Conservation (phyloP, 2,113 vertebrate species). For the Triplophysa tibetana region DNA sequence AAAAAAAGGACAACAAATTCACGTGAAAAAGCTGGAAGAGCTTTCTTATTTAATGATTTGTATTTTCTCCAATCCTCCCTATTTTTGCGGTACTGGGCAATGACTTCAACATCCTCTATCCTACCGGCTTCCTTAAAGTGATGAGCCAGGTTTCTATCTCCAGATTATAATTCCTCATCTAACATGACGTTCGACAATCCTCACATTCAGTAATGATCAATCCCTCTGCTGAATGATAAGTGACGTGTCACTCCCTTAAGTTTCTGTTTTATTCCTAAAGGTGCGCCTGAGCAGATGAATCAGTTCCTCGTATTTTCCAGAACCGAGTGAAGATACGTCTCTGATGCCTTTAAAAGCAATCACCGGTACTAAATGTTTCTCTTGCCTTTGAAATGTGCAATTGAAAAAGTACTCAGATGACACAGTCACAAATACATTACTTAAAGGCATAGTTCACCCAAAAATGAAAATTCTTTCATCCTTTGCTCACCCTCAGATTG, state of each 20-base stretch:
- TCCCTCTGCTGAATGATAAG: conserved; percentile 13
- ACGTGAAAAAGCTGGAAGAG: not conserved
- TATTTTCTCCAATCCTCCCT: conserved; percentile 17
- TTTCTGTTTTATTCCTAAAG: conserved; percentile 12
- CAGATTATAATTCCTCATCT: conserved; percentile 1
- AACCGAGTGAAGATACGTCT: not conserved
- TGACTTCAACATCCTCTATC: not conserved
- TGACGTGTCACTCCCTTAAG: conserved; percentile 23
- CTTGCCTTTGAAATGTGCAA: not conserved
- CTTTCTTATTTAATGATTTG: conserved; percentile 1
- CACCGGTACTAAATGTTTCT: not conserved
- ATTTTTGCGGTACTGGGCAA: not conserved
- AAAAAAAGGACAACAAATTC: not conserved
- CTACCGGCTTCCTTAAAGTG: not conserved
- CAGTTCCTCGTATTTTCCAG: not conserved
- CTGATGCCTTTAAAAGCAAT: not conserved
- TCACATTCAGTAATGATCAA: not conserved
- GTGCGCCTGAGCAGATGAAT: not conserved
- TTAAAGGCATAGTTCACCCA: too few species aligned
- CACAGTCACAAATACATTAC: too few species aligned
- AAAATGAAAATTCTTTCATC: not conserved
- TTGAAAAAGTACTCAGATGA: not conserved
- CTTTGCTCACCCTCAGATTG: too few species aligned
- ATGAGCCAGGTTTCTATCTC: conserved; percentile 19
- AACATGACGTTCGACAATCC: not conserved